Evolutionary conservation across 2,797 vertebrate genomes (phyloP), one percentile per base, ranked within the genome.

Genomic region (Pseudochirops corinnae): DNA sequence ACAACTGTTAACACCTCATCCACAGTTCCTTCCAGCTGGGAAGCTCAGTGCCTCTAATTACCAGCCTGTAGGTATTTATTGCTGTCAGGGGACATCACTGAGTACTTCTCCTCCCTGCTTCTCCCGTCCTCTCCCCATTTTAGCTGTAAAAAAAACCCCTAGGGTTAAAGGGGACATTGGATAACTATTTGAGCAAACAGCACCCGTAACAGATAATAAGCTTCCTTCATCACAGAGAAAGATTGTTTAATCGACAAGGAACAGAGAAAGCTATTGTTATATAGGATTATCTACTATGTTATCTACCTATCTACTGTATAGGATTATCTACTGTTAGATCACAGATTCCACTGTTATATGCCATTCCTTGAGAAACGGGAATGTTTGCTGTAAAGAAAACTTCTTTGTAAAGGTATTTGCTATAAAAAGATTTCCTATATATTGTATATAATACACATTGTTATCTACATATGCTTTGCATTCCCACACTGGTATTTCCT

Each of bases 321-420:
- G 46, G 46, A 46, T 92, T 14, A 92, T 7, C 31, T 74, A 95
- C 58, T 93, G 1, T 94, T 6, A 92, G 31, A 67, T 55, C 11
- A 58, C 50, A 74, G 53, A 29, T 10, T 74, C 12, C 2, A 93
- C 55, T 93, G 74, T 57, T 93, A 46, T 13, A 28, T 91, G 46
- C 60, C 60, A 28, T 33, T 12, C 92, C 29, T 50, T 82, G 92
- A 5, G 24, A 93, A 12, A 92, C 7, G 93, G 55, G 91, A 96
- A 91, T 16, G 62, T 91, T 92, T 94, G 16, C 90, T 92, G 82
- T 4, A 93, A 53, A 39, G 58, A 92, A n/a, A 1, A 94, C 18
- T 92, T 96, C n/a, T 96, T 96, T 94, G 82, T 46, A 93, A 90
- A 18, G 14, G 24, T 57, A 60, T 91, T 91, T 97, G 91, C 93